A percentile compares a stretch with the other conserved stretches of the same genome.
Conservation (phyloP, 2,888 invertebrate species). For the Matsumyia berberina region DNA sequence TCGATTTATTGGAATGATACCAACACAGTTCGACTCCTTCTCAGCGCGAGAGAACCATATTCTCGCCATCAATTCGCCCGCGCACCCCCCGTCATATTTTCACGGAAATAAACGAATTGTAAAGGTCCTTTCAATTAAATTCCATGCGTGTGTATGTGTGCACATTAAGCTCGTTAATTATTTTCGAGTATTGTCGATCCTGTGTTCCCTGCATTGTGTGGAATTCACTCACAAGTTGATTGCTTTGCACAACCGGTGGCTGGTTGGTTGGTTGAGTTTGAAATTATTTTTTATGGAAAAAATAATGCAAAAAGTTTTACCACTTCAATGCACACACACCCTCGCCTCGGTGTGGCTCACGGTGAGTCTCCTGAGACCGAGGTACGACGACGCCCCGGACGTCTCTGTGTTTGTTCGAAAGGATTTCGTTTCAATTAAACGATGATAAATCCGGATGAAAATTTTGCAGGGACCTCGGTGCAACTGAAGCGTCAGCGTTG, state of each 20-base stretch:
- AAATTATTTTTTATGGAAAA: conserved; percentile 33
- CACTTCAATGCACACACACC: conserved; percentile 29
- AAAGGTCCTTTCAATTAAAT: conserved; percentile 44
- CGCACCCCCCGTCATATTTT: background rate
- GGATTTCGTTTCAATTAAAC: conserved; percentile 65
- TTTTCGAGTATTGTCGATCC: conserved; percentile 8
- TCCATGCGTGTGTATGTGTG: background rate
- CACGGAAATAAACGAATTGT: conserved; percentile 14
- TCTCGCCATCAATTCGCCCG: background rate
- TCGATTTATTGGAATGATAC: no score
- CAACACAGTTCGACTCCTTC: background rate
- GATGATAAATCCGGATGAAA: conserved; percentile 53
- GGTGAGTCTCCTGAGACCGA: background rate
- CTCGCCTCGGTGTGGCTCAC: background rate
- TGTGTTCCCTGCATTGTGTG: background rate
- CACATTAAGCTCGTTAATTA: conserved; percentile 39
- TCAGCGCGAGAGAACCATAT: background rate
- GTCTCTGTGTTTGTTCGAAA: conserved; percentile 21
- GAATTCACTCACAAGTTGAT: conserved; percentile 14
- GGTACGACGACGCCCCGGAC: background rate
- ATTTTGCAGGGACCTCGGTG: conserved; percentile 18
- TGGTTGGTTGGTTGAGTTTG: conserved; percentile 21
- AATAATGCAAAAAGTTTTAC: conserved; percentile 52
- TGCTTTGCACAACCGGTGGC: conserved; percentile 9
- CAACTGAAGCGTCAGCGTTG: conserved; percentile 21